Conservation (phyloP, 2,888 invertebrate species). For the Drosophila cognata region DNA sequence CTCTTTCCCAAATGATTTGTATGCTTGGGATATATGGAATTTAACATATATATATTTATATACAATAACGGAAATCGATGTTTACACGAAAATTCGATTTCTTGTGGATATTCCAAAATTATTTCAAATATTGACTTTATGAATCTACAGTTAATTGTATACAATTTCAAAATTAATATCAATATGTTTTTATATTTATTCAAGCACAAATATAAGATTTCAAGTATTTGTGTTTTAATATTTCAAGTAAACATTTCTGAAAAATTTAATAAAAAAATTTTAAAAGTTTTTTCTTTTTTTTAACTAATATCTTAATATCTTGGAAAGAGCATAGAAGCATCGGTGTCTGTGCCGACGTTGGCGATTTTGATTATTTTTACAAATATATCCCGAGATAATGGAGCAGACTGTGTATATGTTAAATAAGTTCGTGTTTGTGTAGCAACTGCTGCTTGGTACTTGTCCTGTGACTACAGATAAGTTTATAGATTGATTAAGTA, state of each 20-base stretch:
- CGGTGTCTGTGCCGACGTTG: not conserved
- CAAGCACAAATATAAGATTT: not conserved
- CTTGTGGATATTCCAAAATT: not conserved
- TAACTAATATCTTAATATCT: not conserved
- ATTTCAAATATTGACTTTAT: not conserved
- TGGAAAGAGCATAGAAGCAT: constrained; percentile 29
- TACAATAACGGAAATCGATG: not conserved
- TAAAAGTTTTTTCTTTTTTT: not conserved
- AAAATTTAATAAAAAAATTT: not conserved
- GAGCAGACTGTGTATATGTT: constrained; percentile 21
- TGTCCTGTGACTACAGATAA: constrained; percentile 15
- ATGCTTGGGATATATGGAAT: not conserved
- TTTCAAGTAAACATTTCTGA: not conserved
- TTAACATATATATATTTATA: not conserved
- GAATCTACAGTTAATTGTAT: constrained; percentile 1
- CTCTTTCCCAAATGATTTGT: constrained; percentile 8
- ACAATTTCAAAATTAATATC: not conserved
- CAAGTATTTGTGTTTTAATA: not conserved
- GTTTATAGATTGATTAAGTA: constrained; percentile 51
- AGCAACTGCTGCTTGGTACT: not conserved
- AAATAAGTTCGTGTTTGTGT: not conserved
- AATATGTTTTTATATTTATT: not conserved
- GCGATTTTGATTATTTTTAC: constrained; percentile 6
- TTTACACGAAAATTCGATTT: constrained; percentile 1
- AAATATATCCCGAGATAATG: constrained; percentile 16